Conservation (phyloP, 2,113 vertebrate genomes). For the Hemicordylus capensis region DNA sequence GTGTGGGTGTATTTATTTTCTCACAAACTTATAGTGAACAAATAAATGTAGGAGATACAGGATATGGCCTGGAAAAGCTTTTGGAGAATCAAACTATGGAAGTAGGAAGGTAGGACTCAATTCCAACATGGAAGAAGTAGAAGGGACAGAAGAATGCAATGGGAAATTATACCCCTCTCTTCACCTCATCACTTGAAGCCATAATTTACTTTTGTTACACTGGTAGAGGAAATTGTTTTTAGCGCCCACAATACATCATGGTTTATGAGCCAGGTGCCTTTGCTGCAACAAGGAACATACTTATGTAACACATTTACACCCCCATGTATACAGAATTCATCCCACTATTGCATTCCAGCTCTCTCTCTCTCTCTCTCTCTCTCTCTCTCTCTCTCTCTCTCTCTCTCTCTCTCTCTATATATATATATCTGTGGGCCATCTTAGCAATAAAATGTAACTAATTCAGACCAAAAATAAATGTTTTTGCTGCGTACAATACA, state of each 20-base stretch:
- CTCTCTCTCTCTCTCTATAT: background rate
- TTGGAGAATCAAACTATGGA: background rate
- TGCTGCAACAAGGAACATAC: background rate
- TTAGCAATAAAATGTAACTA: background rate
- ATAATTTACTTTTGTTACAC: constrained; percentile 3
- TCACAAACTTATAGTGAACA: background rate
- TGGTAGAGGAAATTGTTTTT: background rate
- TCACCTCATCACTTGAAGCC: background rate
- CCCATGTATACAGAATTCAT: background rate
- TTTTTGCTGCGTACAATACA: background rate
- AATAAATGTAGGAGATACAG: background rate
- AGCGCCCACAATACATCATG: background rate
- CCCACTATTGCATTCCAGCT: background rate
- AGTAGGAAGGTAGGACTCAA: background rate
- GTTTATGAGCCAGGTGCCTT: background rate
- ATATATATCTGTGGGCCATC: background rate
- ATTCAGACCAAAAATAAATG: background rate
- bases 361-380: background rate
- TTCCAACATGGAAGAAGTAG: background rate
- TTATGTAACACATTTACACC: background rate
- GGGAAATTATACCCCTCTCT: background rate
- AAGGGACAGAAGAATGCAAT: background rate
- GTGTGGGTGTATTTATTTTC: background rate
- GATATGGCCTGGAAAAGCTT: background rate
- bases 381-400: background rate